Conservation (phyloP, 2,113 vertebrate species). For the Cnemophilus loriae region DNA sequence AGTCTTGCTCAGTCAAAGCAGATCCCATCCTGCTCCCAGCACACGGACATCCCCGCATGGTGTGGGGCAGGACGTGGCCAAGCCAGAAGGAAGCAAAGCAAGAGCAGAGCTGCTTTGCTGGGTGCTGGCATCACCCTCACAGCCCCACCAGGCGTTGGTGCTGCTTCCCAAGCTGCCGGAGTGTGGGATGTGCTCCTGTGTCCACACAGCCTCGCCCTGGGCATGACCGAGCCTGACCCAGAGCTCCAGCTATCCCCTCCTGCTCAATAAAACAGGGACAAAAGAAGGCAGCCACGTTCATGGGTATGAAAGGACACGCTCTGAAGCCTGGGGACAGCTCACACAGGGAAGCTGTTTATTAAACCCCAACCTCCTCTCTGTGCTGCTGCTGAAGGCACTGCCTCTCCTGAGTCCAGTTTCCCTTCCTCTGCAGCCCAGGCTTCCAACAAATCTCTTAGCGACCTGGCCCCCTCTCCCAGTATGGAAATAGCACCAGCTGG, state of each 20-base stretch:
- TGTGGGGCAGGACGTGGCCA: not conserved
- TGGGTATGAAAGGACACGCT: not conserved
- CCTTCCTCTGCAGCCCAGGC: not conserved
- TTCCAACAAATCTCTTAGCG: not conserved
- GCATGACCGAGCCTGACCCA: rapidly evolving
- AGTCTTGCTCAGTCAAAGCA: not conserved
- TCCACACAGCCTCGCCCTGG: rapidly evolving
- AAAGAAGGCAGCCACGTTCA: not conserved
- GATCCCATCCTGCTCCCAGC: not conserved
- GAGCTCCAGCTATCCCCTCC: not conserved
- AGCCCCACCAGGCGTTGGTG: not conserved
- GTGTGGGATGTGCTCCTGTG: not conserved
- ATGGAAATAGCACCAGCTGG: not conserved
- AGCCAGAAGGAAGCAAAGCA: not conserved
- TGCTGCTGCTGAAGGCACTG: not conserved
- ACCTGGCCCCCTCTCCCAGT: not conserved
- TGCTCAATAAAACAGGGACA: not conserved
- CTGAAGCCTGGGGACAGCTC: not conserved
- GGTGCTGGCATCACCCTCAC: not conserved
- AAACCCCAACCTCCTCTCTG: not conserved
- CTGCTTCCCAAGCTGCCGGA: not conserved
- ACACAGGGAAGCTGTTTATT: not conserved
- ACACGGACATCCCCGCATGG: rapidly evolving
- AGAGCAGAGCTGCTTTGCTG: not conserved
- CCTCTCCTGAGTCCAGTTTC: not conserved